Evolutionary conservation across 2,113 vertebrate species (phyloP).

Genomic region (Psittacus erithacus): DNA sequence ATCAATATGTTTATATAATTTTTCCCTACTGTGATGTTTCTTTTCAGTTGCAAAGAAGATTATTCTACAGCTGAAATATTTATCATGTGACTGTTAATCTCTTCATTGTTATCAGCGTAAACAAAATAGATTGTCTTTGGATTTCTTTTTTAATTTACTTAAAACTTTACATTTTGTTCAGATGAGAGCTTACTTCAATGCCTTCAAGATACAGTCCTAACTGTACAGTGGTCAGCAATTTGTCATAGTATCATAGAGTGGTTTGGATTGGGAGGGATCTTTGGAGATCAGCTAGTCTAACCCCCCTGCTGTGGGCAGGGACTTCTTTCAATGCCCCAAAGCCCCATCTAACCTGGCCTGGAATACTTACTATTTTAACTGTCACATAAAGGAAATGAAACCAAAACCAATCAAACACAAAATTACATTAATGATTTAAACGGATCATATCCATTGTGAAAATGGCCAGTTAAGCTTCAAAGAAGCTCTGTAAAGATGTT

Average conservation of each 20-base stretch:
- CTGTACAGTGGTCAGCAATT: background rate
- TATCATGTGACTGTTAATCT: slow-evolving; percentile 68
- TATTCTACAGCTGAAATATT: slow-evolving; percentile 64
- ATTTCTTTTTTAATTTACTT: slow-evolving; percentile 63
- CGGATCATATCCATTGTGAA: background rate
- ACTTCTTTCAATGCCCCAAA: background rate
- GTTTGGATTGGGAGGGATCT: background rate
- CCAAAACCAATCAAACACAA: background rate
- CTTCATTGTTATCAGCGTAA: slow-evolving; percentile 48
- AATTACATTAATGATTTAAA: background rate
- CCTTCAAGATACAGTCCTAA: background rate
- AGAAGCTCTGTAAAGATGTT: background rate
- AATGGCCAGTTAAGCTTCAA: background rate
- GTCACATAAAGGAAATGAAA: background rate
- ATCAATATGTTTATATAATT: slow-evolving; percentile 69
- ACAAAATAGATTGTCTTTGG: slow-evolving; percentile 7
- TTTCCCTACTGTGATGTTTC: slow-evolving; percentile 17
- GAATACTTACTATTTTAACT: background rate
- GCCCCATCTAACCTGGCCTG: too few relatives aligned
- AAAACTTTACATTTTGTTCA: slow-evolving; percentile 15
- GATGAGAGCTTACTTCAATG: background rate
- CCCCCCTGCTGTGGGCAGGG: background rate
- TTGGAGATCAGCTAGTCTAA: background rate
- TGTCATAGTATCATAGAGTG: background rate
- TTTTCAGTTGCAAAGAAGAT: slow-evolving; percentile 73